A percentile compares a stretch with the other conserved stretches of the same genome.
Conservation (phyloP, 2,888 invertebrate genomes). For the Chymomyza caudatula region DNA sequence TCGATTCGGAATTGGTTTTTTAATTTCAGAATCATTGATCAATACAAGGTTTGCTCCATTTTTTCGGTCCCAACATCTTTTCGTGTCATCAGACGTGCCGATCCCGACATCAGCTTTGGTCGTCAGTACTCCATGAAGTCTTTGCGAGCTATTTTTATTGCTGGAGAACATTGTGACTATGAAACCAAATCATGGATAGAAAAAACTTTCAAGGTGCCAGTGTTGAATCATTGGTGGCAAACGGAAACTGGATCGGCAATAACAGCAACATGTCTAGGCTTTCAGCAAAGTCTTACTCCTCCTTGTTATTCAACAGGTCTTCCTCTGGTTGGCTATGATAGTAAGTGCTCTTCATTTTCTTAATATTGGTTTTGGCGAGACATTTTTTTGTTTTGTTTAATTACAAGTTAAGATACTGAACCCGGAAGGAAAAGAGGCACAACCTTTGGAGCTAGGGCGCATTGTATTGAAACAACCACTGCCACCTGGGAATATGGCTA, state of each 20-base stretch:
- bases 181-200: slow-evolving; percentile 91
- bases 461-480: slow-evolving; percentile 91
- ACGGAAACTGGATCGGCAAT: slow-evolving; percentile 96
- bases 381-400: background rate
- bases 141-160: slow-evolving; percentile 86
- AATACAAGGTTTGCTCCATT: slow-evolving; percentile 90
- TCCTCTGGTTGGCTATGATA: slow-evolving; percentile 92
- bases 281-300: slow-evolving; percentile 84
- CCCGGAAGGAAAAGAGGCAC: slow-evolving; percentile 84
- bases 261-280: slow-evolving; percentile 89
- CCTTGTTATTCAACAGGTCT: slow-evolving; percentile 89
- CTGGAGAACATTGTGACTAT: slow-evolving; percentile 95
- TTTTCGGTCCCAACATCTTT: slow-evolving; percentile 96
- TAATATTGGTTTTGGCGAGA: background rate
- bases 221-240: slow-evolving; percentile 98
- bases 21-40: slow-evolving; percentile 86
- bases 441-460: slow-evolving; percentile 87
- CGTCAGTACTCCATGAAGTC: slow-evolving; percentile 85
- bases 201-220: slow-evolving; percentile 84
- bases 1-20: background rate
- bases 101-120: slow-evolving; percentile 85
- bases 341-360: slow-evolving; percentile 79
- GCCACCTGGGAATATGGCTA: slow-evolving; percentile 92
- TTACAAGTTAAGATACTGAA: slow-evolving; percentile 82
- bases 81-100: slow-evolving; percentile 88